Evolutionary conservation across 2,113 vertebrate genomes (phyloP).

Genomic region (Gallinago jamesoni): DNA sequence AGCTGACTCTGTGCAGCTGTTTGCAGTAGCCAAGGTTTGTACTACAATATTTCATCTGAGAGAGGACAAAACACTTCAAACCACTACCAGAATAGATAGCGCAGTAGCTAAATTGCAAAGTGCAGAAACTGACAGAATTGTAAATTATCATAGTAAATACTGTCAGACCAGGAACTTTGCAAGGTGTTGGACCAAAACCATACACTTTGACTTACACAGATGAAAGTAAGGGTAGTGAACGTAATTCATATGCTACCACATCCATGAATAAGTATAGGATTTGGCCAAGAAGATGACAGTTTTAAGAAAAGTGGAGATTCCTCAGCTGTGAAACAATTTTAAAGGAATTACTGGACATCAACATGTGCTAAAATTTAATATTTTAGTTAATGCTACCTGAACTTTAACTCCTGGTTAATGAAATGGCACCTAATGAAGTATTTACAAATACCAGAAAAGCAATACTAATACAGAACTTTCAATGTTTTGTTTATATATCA

Average conservation of each 20-base stretch:
- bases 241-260: neutral
- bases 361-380: neutral
- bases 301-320: neutral
- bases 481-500: neutral
- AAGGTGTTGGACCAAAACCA: slow-evolving; percentile 7
- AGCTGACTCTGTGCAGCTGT: neutral
- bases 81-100: neutral
- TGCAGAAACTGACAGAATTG: slow-evolving; percentile 41
- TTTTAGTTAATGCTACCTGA: neutral
- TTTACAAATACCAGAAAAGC: neutral
- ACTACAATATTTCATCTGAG: slow-evolving; percentile 41
- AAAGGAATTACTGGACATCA: neutral
- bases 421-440: neutral
- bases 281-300: neutral
- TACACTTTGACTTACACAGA: slow-evolving; percentile 34
- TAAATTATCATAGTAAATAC: slow-evolving; percentile 55
- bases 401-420: slow-evolving; percentile 19
- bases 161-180: slow-evolving; percentile 33
- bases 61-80: slow-evolving; percentile 25
- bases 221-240: slow-evolving; percentile 8
- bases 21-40: slow-evolving; percentile 31
- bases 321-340: neutral
- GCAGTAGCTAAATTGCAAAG: slow-evolving; percentile 47
- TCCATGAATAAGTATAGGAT: neutral
- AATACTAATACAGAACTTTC: neutral